Base-by-base conservation (phyloP, 1,140 invertebrate genomes). In the Magallana ariakensis region DNA sequence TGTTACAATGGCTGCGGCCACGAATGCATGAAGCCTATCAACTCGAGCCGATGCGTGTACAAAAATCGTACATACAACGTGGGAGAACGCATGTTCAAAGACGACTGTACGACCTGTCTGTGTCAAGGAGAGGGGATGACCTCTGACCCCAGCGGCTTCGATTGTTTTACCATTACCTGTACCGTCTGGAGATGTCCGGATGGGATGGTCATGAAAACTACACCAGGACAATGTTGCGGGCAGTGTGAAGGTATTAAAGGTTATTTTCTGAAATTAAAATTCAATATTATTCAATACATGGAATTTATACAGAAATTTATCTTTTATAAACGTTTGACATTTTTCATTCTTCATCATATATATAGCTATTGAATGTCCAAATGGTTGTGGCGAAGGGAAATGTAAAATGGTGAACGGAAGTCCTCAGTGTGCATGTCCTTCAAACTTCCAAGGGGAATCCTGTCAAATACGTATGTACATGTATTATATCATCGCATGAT, bases 1-100 rank as follows among this genome's bases (percentile, higher is more conserved):
- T 75, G 66, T 26, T 33, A 9, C 33, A 19, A 26, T 33, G 22
- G 66, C 22, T 75, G 66, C 8, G 66, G 66, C 13, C 22, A 75
- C 33, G 66, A 75, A 33, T 75, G 66, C 9, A 75, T 75, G 66
- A 75, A 75, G 11, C 66, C 66, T 33, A 75, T 75, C 66, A 75
- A 75, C 22, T 75, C 66, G 9, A 75, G 66, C 9, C 66, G 66
- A 19, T 75, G 66, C 15, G 22, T 75, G 26, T 75, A 75, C 22
- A 33, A 33, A 10, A 75, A 75, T 26, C 66, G 15, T 11, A 75
- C 66, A 11, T 75, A 75, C 66, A 75, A 75, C 22, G 66, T 75
- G 0, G 66, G 66, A 15, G 66, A 75, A 11, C 22, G 13, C 9
- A 75, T 75, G 66, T 13, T 11, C 11, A 75, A 75, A 26, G 66